Evolutionary conservation across 2,113 vertebrate genomes (phyloP), one percentile per base, ranked within the genome.

Genomic region (Theristicus caerulescens): DNA sequence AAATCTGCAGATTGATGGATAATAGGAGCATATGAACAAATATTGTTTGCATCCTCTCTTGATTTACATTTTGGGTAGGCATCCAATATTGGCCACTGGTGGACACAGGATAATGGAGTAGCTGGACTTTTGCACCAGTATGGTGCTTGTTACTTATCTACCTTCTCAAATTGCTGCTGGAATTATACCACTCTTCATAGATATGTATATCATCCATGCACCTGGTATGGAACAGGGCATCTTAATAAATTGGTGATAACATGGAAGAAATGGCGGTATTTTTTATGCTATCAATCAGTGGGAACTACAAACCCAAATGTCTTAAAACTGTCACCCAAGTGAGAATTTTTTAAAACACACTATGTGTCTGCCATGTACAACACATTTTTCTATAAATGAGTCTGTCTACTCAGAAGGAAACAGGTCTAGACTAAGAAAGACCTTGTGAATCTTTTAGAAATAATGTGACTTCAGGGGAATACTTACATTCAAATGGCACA

Each of bases 221-320:
- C 12, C 7, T 0, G 0, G 2, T 44, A 10, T 57, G 19, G 34
- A 77, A 69, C 7, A 36, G 13, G 7, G 1, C 26, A 31, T 51
- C 26, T 47, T 72, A 73, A 38, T 29, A 44, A 62, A 77, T 5
- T 20, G 4, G 2, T 84, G 40, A 9, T 62, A 76, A 72, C 11
- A 8, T 29, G 34, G 29, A 64, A 73, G 34, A 86, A 83, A 54
- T 8, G 2, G 19, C 16, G 49, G 4, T 17, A 13, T 54, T 90
- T 84, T 80, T 87, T 13, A 25, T 55, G 36, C 5, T 72, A 0
- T 21, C 24, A n/a, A 0, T 21, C 24, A n/a, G 16, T 54, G 42
- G 34, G 27, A 94, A 55, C 13, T 74, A 46, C 26, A 55, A 17
- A 26, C 15, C 7, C 13, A 81, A 57, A 32, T 3, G 0, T 73